These are phyloP conservation scores for Julus scanicus DNA, from an alignment of 2,888 invertebrate genomes.

Conservation along the genomic window DNA sequence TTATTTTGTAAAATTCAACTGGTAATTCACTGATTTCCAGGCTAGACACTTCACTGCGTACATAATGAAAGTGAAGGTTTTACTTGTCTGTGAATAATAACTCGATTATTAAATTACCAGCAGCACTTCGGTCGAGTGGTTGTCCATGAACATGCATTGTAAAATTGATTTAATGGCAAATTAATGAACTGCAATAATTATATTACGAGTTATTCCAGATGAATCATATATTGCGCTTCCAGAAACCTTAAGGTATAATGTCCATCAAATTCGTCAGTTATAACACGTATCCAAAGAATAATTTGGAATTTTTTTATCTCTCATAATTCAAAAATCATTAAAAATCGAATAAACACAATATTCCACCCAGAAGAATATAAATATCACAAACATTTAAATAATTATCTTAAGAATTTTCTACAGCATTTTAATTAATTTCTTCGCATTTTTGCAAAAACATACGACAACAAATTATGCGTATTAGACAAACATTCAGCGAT, in stretches of 20 bases:
- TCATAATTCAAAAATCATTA: too few species aligned
- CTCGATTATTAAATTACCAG: constrained; percentile 12
- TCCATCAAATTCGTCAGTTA: too few species aligned
- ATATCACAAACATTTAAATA: too few species aligned
- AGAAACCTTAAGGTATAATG: too few species aligned
- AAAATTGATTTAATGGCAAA: not conserved
- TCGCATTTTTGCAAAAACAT: too few species aligned
- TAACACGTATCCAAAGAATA: too few species aligned
- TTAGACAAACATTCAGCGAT: not conserved
- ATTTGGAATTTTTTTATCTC: too few species aligned
- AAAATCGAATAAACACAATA: too few species aligned
- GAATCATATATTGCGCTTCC: not conserved
- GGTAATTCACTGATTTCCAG: too few species aligned
- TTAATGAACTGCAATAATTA: constrained; percentile 11
- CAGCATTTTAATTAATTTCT: too few species aligned
- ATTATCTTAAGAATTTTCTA: too few species aligned
- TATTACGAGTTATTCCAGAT: not conserved
- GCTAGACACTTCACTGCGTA: not conserved
- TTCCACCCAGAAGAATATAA: too few species aligned
- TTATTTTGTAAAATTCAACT: not conserved
- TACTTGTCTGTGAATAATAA: not conserved
- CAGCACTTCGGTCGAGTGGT: constrained; percentile 4
- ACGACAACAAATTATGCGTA: not conserved
- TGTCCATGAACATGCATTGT: not conserved
- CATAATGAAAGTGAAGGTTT: not conserved